phyloP scores from a whole-genome alignment of 1,140 invertebrate species.

The Danaus plexippus region DNA sequence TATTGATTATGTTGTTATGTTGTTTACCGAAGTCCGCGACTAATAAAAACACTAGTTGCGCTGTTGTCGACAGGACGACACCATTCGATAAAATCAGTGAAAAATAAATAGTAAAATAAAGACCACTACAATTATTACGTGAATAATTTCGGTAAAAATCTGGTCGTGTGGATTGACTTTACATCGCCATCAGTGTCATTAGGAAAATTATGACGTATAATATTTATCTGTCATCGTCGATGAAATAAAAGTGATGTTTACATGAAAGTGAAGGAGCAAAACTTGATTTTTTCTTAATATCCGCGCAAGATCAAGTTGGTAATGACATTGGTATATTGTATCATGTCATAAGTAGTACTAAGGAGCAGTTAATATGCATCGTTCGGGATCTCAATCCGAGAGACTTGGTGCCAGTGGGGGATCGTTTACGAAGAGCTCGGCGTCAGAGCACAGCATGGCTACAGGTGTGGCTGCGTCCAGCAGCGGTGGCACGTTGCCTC shows the following conservation, averaged over 20 bases:
- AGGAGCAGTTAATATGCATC: constrained; percentile 66
- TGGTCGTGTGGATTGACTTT: neutral
- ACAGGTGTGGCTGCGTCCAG: constrained; percentile 63
- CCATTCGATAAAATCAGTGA: constrained; percentile 17
- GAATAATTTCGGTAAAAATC: no score
- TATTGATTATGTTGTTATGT: constrained; percentile 28
- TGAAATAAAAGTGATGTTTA: no score
- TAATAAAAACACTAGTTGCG: constrained; percentile 32
- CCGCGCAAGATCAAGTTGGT: constrained; percentile 2
- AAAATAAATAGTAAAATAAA: constrained; percentile 19
- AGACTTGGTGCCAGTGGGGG: constrained; percentile 43
- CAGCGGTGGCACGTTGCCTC: constrained; percentile 73
- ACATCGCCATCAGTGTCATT: neutral
- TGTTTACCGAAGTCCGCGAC: constrained; percentile 28
- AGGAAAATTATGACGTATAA: no score
- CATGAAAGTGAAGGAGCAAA: no score
- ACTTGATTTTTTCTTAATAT: no score
- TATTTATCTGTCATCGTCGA: no score
- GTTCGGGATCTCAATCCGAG: constrained; percentile 71
- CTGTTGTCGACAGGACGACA: constrained; percentile 36
- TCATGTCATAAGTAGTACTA: constrained; percentile 43
- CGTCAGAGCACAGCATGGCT: constrained; percentile 70
- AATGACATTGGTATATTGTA: constrained; percentile 37
- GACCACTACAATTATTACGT: constrained; percentile 1
- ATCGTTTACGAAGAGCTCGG: constrained; percentile 60